Base-by-base conservation (phyloP, 1,140 invertebrate species). In the Pygmarrhopalites habei region DNA sequence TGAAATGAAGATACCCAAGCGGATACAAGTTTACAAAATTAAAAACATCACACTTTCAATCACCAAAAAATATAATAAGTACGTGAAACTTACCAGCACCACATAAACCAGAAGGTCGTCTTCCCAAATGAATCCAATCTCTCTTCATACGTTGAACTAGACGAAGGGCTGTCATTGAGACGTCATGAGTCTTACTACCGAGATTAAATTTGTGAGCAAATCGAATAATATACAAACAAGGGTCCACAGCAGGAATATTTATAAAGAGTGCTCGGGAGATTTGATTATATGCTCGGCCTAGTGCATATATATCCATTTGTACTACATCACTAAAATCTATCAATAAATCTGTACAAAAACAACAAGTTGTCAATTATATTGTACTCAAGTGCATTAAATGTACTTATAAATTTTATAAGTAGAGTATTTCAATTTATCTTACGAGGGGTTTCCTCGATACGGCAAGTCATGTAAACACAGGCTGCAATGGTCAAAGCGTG, bases 301-400 rank as follows among this genome's bases (percentile, higher is more conserved):
- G 77, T 76, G 93, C 91, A 74, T 95, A 96, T 44, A 97, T 94
- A 79, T 94, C 95, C 66, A 96, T 91, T 82, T 96, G 86, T 28
- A 97, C 83, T 30, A 94, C 86, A 79, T 99, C 96, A 79, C 93
- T 96, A 44, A 98, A 95, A 76, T 99, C 96, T 69, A 99, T 89
- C n/a, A 98, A 79, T 76, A 96, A 84, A 85, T 95, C 88, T 92
- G 73, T 25, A 52, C 39, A 58, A 39, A n/a, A 2, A 25, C 44
- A 25, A n/a, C 5, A 35, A 35, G 15, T 35, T n/a, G n/a, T n/a
- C n/a, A n/a, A n/a, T n/a, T n/a, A n/a, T n/a, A n/a, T n/a, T n/a
- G n/a, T n/a, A n/a, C n/a, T n/a, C n/a, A n/a, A n/a, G n/a, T n/a
- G n/a, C n/a, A n/a, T n/a, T n/a, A n/a, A n/a, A n/a, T n/a, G n/a